Percentiles rank a stretch among this genome's conserved stretches.
These are phyloP conservation scores for Invenusta paracnida DNA, from an alignment of 2,888 invertebrate species.

Conservation along the genomic window DNA sequence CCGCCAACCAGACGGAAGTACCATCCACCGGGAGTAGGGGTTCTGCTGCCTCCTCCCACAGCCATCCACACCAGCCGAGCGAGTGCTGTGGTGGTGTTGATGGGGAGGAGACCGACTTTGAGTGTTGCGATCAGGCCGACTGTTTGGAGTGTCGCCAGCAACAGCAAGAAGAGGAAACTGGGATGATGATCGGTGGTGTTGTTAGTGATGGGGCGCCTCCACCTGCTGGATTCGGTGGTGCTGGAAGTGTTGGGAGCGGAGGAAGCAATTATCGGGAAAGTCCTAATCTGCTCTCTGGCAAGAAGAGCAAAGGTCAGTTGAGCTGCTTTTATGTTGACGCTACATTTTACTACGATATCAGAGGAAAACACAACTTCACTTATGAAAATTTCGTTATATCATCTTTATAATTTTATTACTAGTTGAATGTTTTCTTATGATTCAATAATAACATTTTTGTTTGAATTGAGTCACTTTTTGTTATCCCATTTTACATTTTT, in stretches of 20 bases:
- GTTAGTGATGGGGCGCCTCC: too few species aligned
- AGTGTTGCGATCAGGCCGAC: neutral
- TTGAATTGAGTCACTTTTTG: too few species aligned
- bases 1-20: too few species aligned
- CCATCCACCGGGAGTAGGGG: neutral
- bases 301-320: neutral
- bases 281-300: neutral
- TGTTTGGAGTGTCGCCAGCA: neutral
- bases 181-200: too few species aligned
- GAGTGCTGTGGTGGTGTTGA: neutral
- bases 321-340: too few species aligned
- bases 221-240: too few species aligned
- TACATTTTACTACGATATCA: too few species aligned
- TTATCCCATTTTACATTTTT: too few species aligned
- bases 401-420: neutral
- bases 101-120: neutral
- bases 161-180: too few species aligned
- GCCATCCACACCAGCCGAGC: too few species aligned
- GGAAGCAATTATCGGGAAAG: neutral
- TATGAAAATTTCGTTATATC: neutral
- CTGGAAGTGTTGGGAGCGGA: neutral
- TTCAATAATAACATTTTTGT: neutral
- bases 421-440: neutral
- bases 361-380: too few species aligned
- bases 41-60: neutral